These are phyloP conservation scores for Neopipo cinnamomea DNA, from an alignment of 2,113 vertebrate genomes.

Conservation along the genomic window DNA sequence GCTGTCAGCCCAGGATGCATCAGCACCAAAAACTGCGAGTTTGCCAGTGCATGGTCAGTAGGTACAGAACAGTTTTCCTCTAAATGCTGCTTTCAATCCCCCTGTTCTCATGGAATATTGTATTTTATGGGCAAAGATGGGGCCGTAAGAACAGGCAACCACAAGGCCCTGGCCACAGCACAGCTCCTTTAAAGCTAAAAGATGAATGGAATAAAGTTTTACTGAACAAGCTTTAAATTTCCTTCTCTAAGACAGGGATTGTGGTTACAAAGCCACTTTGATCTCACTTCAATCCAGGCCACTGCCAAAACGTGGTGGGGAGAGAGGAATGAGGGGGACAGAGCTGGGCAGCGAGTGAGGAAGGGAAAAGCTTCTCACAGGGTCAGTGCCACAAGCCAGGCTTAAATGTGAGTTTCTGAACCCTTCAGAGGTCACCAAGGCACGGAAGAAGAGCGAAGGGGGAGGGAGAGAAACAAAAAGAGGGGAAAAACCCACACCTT, in stretches of 20 bases:
- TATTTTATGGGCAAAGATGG: neutral
- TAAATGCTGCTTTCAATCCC: neutral
- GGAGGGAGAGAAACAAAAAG: neutral
- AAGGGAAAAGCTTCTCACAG: neutral
- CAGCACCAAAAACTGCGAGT: neutral
- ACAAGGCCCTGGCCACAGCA: neutral
- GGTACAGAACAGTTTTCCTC: neutral
- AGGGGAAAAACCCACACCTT: rapidly evolving
- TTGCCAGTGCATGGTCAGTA: neutral
- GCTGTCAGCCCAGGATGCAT: neutral
- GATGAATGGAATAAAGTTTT: conserved; percentile 7
- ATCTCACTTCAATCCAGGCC: neutral
- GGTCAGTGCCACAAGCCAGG: neutral
- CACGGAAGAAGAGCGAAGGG: neutral
- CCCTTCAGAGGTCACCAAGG: neutral
- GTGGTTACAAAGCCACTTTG: conserved; percentile 11
- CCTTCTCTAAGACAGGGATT: neutral
- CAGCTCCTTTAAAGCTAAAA: neutral
- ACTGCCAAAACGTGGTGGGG: neutral
- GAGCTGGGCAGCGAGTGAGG: neutral
- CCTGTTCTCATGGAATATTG: neutral
- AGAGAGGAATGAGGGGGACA: neutral
- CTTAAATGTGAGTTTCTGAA: neutral
- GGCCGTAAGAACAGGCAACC: neutral
- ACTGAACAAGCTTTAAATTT: neutral